phyloP scores from a whole-genome alignment of 2,888 invertebrate species.

The Idaea biselata region DNA sequence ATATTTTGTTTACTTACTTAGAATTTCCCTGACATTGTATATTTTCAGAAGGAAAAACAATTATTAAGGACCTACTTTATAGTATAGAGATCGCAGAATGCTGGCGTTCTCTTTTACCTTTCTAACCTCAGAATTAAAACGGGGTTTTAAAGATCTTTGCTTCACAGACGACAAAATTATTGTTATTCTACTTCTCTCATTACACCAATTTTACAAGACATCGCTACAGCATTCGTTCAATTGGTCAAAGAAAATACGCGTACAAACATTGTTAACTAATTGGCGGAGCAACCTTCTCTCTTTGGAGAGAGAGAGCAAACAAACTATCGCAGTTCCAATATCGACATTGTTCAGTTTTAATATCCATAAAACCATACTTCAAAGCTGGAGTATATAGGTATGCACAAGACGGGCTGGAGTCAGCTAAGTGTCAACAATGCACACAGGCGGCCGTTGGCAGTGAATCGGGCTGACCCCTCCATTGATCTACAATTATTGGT shows the following conservation, averaged over 20 bases:
- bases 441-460: conserved; percentile 41
- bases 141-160: too few species aligned
- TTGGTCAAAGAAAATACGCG: too few species aligned
- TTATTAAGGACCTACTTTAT: too few species aligned
- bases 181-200: too few species aligned
- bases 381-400: conserved; percentile 19
- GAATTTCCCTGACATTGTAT: background rate
- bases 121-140: too few species aligned
- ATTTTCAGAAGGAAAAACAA: too few species aligned
- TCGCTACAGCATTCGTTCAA: too few species aligned
- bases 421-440: conserved; percentile 45
- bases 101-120: too few species aligned
- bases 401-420: conserved; percentile 30
- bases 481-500: conserved; percentile 57
- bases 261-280: too few species aligned
- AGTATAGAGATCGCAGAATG: too few species aligned
- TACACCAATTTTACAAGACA: too few species aligned
- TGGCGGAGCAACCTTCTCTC: background rate
- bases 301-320: background rate
- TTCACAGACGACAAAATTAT: too few species aligned
- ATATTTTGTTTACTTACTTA: background rate
- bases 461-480: conserved; percentile 45
- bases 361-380: conserved; percentile 15
- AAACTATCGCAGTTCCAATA: background rate
- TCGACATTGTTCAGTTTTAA: background rate